These are phyloP conservation scores for Celastrina argiolus DNA, from an alignment of 2,888 invertebrate species.

Conservation along the genomic window DNA sequence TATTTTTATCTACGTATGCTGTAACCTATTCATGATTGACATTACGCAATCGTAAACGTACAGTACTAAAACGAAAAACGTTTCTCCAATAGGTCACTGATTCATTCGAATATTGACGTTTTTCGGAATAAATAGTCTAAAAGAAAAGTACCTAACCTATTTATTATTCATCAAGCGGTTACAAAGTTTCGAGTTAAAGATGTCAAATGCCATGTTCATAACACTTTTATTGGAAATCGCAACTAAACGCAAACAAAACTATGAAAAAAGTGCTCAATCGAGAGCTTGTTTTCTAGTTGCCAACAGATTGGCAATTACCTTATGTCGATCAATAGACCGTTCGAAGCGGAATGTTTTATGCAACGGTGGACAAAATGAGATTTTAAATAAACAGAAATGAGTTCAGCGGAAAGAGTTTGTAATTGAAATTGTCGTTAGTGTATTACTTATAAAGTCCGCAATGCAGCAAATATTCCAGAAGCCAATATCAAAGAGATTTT, in stretches of 20 bases:
- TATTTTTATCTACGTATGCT: conserved; percentile 9
- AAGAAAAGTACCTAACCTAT: too few species aligned
- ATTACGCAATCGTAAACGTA: not conserved
- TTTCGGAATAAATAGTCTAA: not conserved
- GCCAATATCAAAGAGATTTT: conserved; percentile 4
- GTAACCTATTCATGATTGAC: not conserved
- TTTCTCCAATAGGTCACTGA: not conserved
- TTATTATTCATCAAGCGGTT: not conserved
- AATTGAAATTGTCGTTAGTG: conserved; percentile 9
- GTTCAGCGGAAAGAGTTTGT: not conserved
- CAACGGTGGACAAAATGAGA: not conserved
- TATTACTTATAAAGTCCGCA: conserved; percentile 7
- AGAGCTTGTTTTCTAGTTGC: not conserved
- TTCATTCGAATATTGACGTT: not conserved
- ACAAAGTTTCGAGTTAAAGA: not conserved
- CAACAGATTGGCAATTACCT: conserved; percentile 13
- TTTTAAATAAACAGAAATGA: not conserved
- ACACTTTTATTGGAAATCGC: not conserved
- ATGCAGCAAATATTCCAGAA: conserved; percentile 11
- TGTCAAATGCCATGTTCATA: not conserved
- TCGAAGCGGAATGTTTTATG: conserved; percentile 5
- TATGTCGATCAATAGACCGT: conserved; percentile 7
- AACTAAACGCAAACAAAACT: not conserved
- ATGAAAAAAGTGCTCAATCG: not conserved
- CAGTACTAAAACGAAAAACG: not conserved